phyloP scores from a whole-genome alignment of 2,797 vertebrate species.

The Garrulus glandarius region DNA sequence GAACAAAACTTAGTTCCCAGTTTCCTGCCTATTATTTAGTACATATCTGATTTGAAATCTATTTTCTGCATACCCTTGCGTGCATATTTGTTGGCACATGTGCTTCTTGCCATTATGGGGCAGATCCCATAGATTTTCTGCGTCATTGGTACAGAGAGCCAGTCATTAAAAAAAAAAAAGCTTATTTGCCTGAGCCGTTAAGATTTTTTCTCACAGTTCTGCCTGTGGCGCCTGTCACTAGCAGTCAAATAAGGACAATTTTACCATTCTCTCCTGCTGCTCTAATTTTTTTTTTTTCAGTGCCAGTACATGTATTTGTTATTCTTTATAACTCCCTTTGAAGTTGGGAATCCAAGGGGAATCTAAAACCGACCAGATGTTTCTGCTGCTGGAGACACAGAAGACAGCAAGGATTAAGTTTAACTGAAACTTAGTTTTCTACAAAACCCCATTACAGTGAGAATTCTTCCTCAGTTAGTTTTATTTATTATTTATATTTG shows the following conservation, averaged over 20 bases:
- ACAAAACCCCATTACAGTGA: slow-evolving; percentile 58
- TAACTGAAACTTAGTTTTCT: slow-evolving; percentile 74
- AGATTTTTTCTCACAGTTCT: slow-evolving; percentile 74
- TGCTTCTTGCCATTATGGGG: slow-evolving; percentile 33
- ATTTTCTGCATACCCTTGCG: slow-evolving; percentile 18
- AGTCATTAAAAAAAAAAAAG: slow-evolving; percentile 50
- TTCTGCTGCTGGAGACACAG: slow-evolving; percentile 76
- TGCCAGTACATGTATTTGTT: slow-evolving; percentile 83
- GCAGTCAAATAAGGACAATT: slow-evolving; percentile 85
- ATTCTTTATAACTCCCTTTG: slow-evolving; percentile 85
- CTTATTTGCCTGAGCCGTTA: slow-evolving; percentile 69
- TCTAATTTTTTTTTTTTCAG: slow-evolving; percentile 76
- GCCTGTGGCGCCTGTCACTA: slow-evolving; percentile 79
- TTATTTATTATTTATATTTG: slow-evolving; percentile 74
- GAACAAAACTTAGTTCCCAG: slow-evolving; percentile 16
- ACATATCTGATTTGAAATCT: slow-evolving; percentile 41
- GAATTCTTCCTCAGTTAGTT: slow-evolving; percentile 59
- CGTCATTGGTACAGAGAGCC: slow-evolving; percentile 44
- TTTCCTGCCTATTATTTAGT: slow-evolving; percentile 33
- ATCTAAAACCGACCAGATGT: slow-evolving; percentile 85
- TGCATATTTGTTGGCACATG: slow-evolving; percentile 27
- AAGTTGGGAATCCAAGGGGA: slow-evolving; percentile 84
- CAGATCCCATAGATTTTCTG: slow-evolving; percentile 58
- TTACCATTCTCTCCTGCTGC: slow-evolving; percentile 81
- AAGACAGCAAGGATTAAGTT: slow-evolving; percentile 77